These are phyloP conservation scores for Trachelus iudaicus DNA, from an alignment of 2,888 invertebrate genomes.

Conservation along the genomic window DNA sequence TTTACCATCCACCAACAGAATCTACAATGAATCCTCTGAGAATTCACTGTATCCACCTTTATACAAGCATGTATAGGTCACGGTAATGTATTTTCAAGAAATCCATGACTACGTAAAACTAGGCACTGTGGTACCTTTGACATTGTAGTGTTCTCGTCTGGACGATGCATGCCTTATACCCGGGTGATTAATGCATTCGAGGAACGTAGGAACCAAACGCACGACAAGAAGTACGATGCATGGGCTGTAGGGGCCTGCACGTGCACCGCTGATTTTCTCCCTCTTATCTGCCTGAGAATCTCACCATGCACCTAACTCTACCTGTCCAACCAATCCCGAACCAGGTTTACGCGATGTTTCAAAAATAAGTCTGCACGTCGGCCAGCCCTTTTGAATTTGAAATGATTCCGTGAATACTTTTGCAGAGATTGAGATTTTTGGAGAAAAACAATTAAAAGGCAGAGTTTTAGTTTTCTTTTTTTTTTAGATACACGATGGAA, in stretches of 20 bases:
- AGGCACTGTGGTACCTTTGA: neutral
- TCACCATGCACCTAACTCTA: conserved; percentile 22
- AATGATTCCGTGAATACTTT: neutral
- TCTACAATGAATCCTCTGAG: neutral
- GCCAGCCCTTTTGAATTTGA: neutral
- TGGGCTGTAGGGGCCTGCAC: conserved; percentile 46
- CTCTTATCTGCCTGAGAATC: conserved; percentile 53
- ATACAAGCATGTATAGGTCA: neutral
- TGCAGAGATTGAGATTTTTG: neutral
- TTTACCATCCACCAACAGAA: neutral
- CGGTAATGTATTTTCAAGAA: neutral
- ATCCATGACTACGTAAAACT: neutral
- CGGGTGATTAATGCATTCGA: conserved; percentile 60
- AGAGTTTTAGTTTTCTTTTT: neutral
- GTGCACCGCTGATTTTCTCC: conserved; percentile 59
- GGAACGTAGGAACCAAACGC: conserved; percentile 44
- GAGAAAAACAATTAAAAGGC: neutral
- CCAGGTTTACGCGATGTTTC: conserved; percentile 38
- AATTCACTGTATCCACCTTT: neutral
- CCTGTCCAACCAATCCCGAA: conserved; percentile 24
- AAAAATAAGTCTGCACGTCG: conserved; percentile 2
- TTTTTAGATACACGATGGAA: neutral
- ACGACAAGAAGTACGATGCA: conserved; percentile 45
- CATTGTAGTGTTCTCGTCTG: neutral
- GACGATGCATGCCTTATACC: conserved; percentile 32